These are phyloP conservation scores for Acanthiza pusilla DNA, from an alignment of 2,797 vertebrate genomes.

Conservation along the genomic window DNA sequence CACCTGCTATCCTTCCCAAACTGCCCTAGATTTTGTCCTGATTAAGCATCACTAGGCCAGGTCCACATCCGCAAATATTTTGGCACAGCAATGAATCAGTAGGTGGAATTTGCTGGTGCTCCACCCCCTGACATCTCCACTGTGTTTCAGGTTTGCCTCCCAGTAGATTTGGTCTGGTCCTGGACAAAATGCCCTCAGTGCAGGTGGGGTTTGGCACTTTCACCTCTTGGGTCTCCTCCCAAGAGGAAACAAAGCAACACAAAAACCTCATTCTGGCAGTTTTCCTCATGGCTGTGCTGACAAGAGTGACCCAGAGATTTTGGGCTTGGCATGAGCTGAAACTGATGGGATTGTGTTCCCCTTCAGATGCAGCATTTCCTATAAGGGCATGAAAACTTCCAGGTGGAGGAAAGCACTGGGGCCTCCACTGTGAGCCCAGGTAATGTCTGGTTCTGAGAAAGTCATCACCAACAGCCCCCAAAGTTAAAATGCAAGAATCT, in stretches of 20 bases:
- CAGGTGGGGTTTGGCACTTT: not conserved
- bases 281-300: not conserved
- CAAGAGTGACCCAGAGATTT: not conserved
- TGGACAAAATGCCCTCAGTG: not conserved
- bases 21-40: not conserved
- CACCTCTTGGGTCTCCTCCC: not conserved
- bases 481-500: not conserved
- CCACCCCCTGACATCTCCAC: not conserved
- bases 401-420: not conserved
- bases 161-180: not conserved
- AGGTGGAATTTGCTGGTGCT: not conserved
- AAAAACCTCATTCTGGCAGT: not conserved
- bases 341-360: not conserved
- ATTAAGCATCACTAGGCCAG: not conserved
- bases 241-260: not conserved
- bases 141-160: not conserved
- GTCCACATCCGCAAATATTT: not conserved
- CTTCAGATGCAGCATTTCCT: not conserved
- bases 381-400: not conserved
- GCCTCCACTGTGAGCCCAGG: not conserved
- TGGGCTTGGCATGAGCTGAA: not conserved
- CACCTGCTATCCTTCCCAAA: not conserved
- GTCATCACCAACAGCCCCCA: not conserved
- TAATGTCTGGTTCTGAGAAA: not conserved
- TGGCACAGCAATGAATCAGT: not conserved